These are phyloP conservation scores for Cercopithecus mona DNA, from an alignment of 2,113 vertebrate genomes.

Conservation along the genomic window DNA sequence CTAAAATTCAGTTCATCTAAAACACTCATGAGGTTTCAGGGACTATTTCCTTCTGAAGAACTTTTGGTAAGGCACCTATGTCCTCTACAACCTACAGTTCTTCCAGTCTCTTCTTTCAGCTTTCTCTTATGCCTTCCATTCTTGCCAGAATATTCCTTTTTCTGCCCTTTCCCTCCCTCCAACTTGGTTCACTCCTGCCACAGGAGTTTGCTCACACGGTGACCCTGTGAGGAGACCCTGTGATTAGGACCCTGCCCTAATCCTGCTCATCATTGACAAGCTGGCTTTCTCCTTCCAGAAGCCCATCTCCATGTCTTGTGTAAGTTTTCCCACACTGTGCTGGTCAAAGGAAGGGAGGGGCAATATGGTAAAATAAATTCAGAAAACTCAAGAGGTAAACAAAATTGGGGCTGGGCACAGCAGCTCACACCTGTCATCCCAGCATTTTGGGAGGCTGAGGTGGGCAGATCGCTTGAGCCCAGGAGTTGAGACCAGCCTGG, in stretches of 20 bases:
- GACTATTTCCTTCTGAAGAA: neutral
- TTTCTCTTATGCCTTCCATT: neutral
- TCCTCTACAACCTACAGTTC: neutral
- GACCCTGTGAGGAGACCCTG: neutral
- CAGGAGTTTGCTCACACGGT: neutral
- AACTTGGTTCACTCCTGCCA: neutral
- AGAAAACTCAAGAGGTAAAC: constrained; percentile 11
- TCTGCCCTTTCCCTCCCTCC: neutral
- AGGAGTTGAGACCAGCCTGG: too few species aligned
- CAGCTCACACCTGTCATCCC: too few species aligned
- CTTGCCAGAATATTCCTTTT: neutral
- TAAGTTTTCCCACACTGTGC: neutral
- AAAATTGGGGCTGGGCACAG: neutral
- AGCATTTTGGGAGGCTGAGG: too few species aligned
- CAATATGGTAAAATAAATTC: neutral
- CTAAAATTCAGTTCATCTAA: constrained; percentile 31
- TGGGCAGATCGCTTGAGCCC: too few species aligned
- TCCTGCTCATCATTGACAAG: neutral
- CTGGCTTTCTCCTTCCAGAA: neutral
- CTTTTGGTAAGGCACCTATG: neutral
- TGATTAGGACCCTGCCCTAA: neutral
- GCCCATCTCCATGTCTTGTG: neutral
- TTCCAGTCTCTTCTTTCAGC: neutral
- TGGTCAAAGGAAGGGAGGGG: neutral
- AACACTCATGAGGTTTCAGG: neutral